Evolutionary conservation across 92 coral and sea anemone genomes (phyloP), one percentile per base, ranked within the genome.

Genomic region (Parazoanthus swiftii): DNA sequence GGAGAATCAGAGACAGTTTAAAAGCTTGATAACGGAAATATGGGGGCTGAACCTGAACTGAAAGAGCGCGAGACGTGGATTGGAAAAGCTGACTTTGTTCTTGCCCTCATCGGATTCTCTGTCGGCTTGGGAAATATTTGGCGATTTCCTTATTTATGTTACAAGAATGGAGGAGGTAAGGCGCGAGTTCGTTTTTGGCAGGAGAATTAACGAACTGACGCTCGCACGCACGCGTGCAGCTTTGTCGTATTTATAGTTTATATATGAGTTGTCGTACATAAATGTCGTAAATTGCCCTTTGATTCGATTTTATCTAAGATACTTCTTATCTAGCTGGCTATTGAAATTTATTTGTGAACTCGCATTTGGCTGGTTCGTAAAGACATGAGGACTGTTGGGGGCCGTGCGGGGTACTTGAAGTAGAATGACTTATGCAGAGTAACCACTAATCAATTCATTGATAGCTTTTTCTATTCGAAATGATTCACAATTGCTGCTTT

Each of bases 111-210:
- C 70, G 98, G 98, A 1, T 90, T 95, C 74, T 94, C 98, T 25
- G 98, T 95, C 20, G 98, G 98, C 39, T 91, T 95, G 54, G 98
- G 98, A 59, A 95, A 95, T 91, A 94, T 95, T 78, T 95, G 98
- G 98, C 94, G 98, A 50, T 95, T 95, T 80, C 98, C 98, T 3
- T 95, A 95, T 77, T 86, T 95, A 66, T 95, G 98, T 66, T 94
- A 93, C 87, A 91, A 94, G 84, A 95, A 95, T 86, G 98, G 98
- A 0, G 96, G 98, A 23, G 98, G 98, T 94, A 76, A 93, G 95
- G 38, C 33, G n/a, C 70, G 70, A 63, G 70, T 63, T 63, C 70
- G 70, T 63, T 0, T 9, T 63, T 21, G 70, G n/a, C 70, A 6
- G 25, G 70, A 63, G 25, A 63, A 63, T 0, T 20, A 21, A 23